Percentiles rank a stretch among this genome's conserved stretches.
These are phyloP conservation scores for Triops longicaudatus DNA, from an alignment of 1,140 invertebrate genomes.

Conservation along the genomic window DNA sequence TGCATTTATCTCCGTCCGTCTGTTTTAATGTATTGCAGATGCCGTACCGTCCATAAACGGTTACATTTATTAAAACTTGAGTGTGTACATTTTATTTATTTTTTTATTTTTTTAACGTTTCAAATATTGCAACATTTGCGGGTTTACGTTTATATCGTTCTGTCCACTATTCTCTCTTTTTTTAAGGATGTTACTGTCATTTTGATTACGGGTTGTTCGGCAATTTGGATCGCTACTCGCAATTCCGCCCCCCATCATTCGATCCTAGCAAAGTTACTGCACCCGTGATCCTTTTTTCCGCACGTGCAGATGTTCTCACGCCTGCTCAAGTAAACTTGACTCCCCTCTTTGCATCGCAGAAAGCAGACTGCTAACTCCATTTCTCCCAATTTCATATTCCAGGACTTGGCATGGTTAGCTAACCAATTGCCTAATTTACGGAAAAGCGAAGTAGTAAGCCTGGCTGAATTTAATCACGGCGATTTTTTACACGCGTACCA, in stretches of 20 bases:
- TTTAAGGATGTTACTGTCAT: slow-evolving; percentile 36
- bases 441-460: not conserved
- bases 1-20: not conserved
- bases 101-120: too few relatives aligned
- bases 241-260: slow-evolving; percentile 54
- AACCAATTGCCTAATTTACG: not conserved
- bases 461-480: not conserved
- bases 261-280: slow-evolving; percentile 50
- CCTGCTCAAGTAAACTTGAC: not conserved
- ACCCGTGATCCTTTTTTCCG: slow-evolving; percentile 52
- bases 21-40: too few relatives aligned
- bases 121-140: not conserved
- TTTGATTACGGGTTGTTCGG: slow-evolving; percentile 55
- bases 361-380: not conserved
- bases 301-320: not conserved
- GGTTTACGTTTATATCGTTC: too few relatives aligned
- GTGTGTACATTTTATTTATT: not conserved
- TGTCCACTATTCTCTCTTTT: not conserved
- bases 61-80: not conserved
- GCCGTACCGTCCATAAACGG: not conserved
- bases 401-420: not conserved
- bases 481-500: not conserved
- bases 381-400: not conserved
- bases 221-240: slow-evolving; percentile 50
- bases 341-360: not conserved